Percentiles rank a stretch among this genome's conserved stretches.
Evolutionary conservation across 2,888 invertebrate genomes (phyloP).

Genomic region (Pachymerium ferrugineum): DNA sequence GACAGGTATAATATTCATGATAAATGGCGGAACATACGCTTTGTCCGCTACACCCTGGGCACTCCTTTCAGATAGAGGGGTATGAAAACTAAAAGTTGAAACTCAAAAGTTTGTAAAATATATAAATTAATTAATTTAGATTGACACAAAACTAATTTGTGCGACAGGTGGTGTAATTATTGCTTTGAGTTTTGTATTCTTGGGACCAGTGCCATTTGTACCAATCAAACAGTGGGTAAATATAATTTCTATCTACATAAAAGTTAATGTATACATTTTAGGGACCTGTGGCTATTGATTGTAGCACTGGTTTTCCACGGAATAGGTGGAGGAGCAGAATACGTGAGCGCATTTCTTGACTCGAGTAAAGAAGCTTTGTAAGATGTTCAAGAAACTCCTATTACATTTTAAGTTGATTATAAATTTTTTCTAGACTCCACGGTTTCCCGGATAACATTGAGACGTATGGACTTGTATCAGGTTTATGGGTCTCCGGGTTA

Average conservation of each 20-base stretch:
- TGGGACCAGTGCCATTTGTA: slow-evolving; percentile 76
- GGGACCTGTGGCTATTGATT: slow-evolving; percentile 5
- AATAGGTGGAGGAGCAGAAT: slow-evolving; percentile 74
- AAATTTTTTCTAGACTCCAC: too few relatives aligned
- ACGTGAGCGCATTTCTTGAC: slow-evolving; percentile 80
- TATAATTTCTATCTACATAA: too few relatives aligned
- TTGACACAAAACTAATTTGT: not conserved
- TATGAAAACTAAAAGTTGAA: too few relatives aligned
- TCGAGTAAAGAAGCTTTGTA: slow-evolving; percentile 74
- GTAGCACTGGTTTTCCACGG: slow-evolving; percentile 65
- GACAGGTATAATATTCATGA: slow-evolving; percentile 73
- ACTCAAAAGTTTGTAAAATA: not conserved
- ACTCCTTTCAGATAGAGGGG: slow-evolving; percentile 66
- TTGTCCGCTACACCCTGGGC: slow-evolving; percentile 73
- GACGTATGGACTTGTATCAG: slow-evolving; percentile 82
- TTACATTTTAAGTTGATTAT: too few relatives aligned
- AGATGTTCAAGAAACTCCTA: too few relatives aligned
- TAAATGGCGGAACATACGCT: slow-evolving; percentile 75
- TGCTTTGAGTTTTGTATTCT: slow-evolving; percentile 49
- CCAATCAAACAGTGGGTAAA: slow-evolving; percentile 40
- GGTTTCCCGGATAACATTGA: slow-evolving; percentile 78
- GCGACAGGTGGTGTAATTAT: not conserved
- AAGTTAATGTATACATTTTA: not conserved
- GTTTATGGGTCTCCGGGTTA: slow-evolving; percentile 83
- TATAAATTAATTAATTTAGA: not conserved